Percentiles rank a stretch among this genome's conserved stretches.
Evolutionary conservation across 2,888 invertebrate genomes (phyloP).

Genomic region (Sphaerophoria rueppellii): DNA sequence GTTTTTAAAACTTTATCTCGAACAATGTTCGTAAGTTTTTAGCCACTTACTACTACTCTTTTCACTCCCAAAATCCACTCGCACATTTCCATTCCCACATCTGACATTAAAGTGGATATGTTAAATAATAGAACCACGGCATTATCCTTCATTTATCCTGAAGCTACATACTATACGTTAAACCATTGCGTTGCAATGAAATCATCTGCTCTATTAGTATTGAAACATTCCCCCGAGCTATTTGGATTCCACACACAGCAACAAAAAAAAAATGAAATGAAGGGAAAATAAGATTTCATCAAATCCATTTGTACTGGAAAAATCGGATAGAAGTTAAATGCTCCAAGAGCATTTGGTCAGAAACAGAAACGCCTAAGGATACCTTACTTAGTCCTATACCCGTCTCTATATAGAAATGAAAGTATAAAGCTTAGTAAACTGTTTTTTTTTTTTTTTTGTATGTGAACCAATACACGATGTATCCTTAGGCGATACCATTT

Average conservation of each 20-base stretch:
- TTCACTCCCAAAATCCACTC: too few species aligned
- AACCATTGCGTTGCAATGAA: not conserved
- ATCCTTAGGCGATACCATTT: conserved; percentile 23
- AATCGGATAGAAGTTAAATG: conserved; percentile 31
- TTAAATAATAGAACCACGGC: too few species aligned
- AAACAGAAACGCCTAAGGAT: conserved; percentile 38
- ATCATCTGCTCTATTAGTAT: conserved; percentile 47
- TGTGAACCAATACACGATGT: not conserved
- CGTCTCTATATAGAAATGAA: not conserved
- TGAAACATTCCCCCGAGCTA: not conserved
- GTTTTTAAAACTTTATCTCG: too few species aligned
- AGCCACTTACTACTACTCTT: too few species aligned
- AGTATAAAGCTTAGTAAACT: not conserved
- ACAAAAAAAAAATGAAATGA: not conserved
- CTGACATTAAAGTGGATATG: too few species aligned
- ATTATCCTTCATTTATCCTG: too few species aligned
- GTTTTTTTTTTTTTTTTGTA: not conserved
- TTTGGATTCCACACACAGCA: conserved; percentile 1
- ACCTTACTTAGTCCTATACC: conserved; percentile 4
- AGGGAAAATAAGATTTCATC: not conserved
- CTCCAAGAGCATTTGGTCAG: conserved; percentile 48
- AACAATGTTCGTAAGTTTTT: too few species aligned
- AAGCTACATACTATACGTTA: not conserved
- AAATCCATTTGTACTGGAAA: conserved; percentile 14
- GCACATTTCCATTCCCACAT: too few species aligned